Evolutionary conservation across 2,113 vertebrate genomes (phyloP).

Genomic region (Lucifuga dentata): DNA sequence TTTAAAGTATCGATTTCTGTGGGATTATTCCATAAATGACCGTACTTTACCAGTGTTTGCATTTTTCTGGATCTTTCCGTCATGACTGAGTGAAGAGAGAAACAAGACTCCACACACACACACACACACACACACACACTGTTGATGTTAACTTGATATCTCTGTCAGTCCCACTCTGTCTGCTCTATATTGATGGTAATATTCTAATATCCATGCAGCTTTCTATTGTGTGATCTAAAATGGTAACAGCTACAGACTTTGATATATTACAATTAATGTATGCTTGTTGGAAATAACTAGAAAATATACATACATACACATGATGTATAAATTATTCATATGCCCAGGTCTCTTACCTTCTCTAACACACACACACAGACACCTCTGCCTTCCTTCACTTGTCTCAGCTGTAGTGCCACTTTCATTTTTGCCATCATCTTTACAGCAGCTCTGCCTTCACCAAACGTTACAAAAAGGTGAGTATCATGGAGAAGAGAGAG

Average conservation of each 20-base stretch:
- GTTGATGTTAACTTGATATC: slow-evolving; percentile 61
- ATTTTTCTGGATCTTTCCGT: slow-evolving; percentile 37
- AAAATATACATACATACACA: slow-evolving; percentile 14
- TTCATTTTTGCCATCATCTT: neutral
- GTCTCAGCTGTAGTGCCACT: slow-evolving; percentile 4
- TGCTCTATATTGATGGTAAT: neutral
- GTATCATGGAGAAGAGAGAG: neutral
- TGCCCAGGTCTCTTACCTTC: slow-evolving; percentile 47
- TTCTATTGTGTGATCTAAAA: neutral
- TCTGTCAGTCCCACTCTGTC: slow-evolving; percentile 11
- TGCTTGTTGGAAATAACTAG: slow-evolving; percentile 39
- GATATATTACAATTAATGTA: neutral
- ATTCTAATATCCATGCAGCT: no score
- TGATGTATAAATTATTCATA: slow-evolving; percentile 80
- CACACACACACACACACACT: slow-evolving; percentile 59
- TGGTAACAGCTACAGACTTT: neutral
- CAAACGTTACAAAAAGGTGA: slow-evolving; percentile 47
- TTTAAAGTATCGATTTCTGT: neutral
- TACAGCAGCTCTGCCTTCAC: neutral
- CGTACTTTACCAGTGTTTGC: neutral
- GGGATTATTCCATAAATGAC: neutral
- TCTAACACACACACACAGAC: slow-evolving; percentile 18
- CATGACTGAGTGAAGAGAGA: slow-evolving; percentile 46
- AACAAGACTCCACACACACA: slow-evolving; percentile 59
- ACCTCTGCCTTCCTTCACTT: slow-evolving; percentile 13